phyloP scores from a whole-genome alignment of 2,888 invertebrate species.

The Chymomyza procnemis region DNA sequence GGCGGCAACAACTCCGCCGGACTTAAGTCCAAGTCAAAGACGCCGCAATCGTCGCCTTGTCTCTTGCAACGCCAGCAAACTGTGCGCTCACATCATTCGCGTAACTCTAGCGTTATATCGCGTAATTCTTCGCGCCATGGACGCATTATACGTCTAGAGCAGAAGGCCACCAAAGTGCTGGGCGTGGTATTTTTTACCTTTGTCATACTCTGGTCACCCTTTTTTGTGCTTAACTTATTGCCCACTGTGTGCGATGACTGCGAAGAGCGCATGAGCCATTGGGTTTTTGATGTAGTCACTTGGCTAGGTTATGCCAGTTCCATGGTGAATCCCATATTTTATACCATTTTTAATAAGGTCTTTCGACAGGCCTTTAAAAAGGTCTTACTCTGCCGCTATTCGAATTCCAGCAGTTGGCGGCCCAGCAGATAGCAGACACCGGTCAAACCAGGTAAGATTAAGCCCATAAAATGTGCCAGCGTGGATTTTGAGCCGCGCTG shows the following conservation, averaged over 20 bases:
- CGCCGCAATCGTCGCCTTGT: constrained; percentile 81
- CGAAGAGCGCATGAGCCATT: constrained; percentile 85
- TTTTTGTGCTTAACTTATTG: constrained; percentile 92
- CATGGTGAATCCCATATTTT: constrained; percentile 97
- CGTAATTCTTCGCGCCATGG: constrained; percentile 90
- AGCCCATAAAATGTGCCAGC: constrained; percentile 51
- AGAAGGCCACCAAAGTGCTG: constrained; percentile 96
- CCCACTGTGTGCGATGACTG: constrained; percentile 90
- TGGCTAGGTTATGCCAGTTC: constrained; percentile 97
- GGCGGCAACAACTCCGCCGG: constrained; percentile 8
- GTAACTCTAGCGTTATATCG: constrained; percentile 90
- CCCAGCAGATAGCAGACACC: constrained; percentile 80
- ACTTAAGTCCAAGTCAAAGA: constrained; percentile 75
- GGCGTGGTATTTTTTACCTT: constrained; percentile 97
- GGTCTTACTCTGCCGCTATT: constrained; percentile 88
- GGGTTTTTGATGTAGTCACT: constrained; percentile 91
- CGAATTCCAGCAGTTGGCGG: constrained; percentile 80
- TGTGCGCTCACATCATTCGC: constrained; percentile 85
- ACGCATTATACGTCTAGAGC: constrained; percentile 91
- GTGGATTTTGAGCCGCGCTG: constrained; percentile 40
- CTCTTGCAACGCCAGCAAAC: constrained; percentile 81
- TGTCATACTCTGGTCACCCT: constrained; percentile 96
- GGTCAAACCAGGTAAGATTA: constrained; percentile 50
- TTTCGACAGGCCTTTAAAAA: constrained; percentile 94
- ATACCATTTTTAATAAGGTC: constrained; percentile 96